Evolutionary conservation across 1,140 invertebrate species (phyloP), one percentile per base, ranked within the genome.

Genomic region (Ostrea edulis): DNA sequence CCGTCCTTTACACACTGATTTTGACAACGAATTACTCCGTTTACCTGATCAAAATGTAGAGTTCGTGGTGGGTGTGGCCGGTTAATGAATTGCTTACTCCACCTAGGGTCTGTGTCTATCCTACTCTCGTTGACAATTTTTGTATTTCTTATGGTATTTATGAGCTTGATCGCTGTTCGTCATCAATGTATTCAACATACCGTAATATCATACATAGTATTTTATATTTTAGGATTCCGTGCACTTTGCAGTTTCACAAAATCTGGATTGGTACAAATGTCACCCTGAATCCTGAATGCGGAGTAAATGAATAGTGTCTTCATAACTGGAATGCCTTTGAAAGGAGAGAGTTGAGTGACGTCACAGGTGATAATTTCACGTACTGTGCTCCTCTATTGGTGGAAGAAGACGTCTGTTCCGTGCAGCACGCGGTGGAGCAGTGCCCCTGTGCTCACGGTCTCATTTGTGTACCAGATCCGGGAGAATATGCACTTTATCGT

Each of bases 241-340:
- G 7, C 58, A 62, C n/a, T 5, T 62, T 14, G 12, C n/a, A 7
- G 58, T 20, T 20, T 62, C 58, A 62, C 58, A 62, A 62, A 62
- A 14, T 20, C 58, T 62, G 58, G 58, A 62, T 62, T 62, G 58
- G 58, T 62, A 62, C 58, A 62, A 62, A 62, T 62, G 58, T 14
- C 58, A 62, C 12, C 58, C 58, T 62, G 58, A 62, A 62, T 62
- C 58, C 58, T 62, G 58, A 62, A 62, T 62, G 58, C 58, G 17
- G 58, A n/a, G 9, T n/a, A 7, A 62, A 62, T 14, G 58, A 62
- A n/a, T 62, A 14, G 12, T 62, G 58, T 62, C 58, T 62, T 14
- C 58, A 62, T 62, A 14, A 20, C 5, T 62, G 58, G 58, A 62
- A 62, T 62, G 58, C 14, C 12, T 62, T 62, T 62, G 58, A 14